Base-by-base conservation (phyloP, 2,888 invertebrate genomes). In the Pandemis heparana region DNA sequence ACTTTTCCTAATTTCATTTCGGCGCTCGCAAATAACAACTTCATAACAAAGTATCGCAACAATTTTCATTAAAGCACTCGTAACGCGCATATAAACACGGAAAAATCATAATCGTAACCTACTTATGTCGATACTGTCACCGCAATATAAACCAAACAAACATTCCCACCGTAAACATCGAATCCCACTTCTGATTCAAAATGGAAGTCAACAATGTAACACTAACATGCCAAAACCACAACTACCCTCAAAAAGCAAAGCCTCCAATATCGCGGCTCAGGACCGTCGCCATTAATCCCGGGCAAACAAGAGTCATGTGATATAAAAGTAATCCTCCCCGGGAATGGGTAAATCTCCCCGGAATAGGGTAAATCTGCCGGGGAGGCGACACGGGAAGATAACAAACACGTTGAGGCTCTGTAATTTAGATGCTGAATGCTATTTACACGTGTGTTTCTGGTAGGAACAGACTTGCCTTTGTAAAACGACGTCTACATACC, bases 301-400 rank as follows among this genome's bases (percentile, higher is more conserved):
- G 18, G 61, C 69, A 69, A 69, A 69, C 61, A 69, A 39, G 67
- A 64, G 56, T 56, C 66, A 18, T 23, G 60, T 43, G 69, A 61
- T 69, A 62, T 69, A 69, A 60, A 69, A 62, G 69, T 69, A 69
- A 69, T 69, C 61, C 69, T 41, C 23, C 48, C 14, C 32, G 56
- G 56, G 56, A 56, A 56, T 38, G 66, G 66, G 66, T 23, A 23
- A 65, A 65, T 38, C 60, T 39, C 32, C 65, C 41, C 56, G 41
- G 51, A 46, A 69, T 48, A 23, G 68, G 68, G 66, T 56, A 68
- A 68, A 60, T 68, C 68, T 48, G 46, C 56, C 59, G 5, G 56
- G 41, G 18, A 67, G 53, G 66, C 41, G 41, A 67, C 56, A 60
- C 18, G 56, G 67, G 43, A 43, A 68, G 67, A 23, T 43, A 56